Base-by-base conservation (phyloP, 2,113 vertebrate species). In the Zapornia atra region DNA sequence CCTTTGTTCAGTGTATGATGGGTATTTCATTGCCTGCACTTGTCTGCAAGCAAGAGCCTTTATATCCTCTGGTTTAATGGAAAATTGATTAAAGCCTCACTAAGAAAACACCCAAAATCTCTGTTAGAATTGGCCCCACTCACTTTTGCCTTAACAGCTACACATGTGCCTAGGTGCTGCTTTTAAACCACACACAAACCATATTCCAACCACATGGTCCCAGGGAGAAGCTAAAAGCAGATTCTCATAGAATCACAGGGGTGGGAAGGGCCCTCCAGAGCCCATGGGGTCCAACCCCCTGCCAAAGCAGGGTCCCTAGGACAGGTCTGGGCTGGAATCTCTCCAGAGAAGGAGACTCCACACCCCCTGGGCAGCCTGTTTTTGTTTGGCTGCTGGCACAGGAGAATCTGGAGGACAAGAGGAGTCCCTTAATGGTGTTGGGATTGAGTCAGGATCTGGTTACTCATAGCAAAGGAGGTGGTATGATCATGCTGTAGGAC, bases 31-130 rank as follows among this genome's bases (percentile, higher is more conserved):
- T 68, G 26, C 29, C 48, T 51, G 18, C 26, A 53, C 18, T 40
- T 61, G 87, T 92, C 64, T 82, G 90, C 53, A 82, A 87, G 65
- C 40, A 76, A 90, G 63, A 82, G n/a, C 25, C 44, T 76, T 57
- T 53, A 72, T 38, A 87, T 57, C 12, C 66, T 18, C 42, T 44
- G 6, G 16, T 44, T 44, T 44, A 44, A 44, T 44, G 42, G 42
- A 44, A 44, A 44, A 44, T 17, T 44, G 42, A 44, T 44, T 16
- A 17, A 44, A 44, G 42, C 16, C 42, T 44, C 17, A 44, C 40
- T 69, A 72, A 85, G 61, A 42, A 80, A 84, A 68, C 20, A 76
- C 33, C 20, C 0, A 0, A 70, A 46, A 90, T 68, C 28, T 71
- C 51, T 68, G 42, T 46, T 76, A 70, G n/a, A 82, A 88, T n/a